Evolutionary conservation across 2,113 vertebrate species (phyloP), one percentile per base, ranked within the genome.

Genomic region (Phylloscopus trochilus): DNA sequence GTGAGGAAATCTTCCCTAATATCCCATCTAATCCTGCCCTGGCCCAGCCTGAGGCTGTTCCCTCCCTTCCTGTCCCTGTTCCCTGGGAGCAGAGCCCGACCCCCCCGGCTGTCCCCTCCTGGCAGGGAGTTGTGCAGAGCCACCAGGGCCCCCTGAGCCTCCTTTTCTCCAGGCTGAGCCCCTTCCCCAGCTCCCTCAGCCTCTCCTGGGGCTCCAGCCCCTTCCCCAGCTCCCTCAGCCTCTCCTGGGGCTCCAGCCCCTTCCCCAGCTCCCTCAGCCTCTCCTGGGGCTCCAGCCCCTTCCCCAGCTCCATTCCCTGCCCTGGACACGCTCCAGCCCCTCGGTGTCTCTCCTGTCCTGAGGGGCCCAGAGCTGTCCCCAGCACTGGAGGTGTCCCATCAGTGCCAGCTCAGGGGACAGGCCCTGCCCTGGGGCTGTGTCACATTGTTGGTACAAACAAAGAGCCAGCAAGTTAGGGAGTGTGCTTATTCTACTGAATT

Each of bases 31-130:
- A 44, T 1, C 13, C 1, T 59, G 5, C 2, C 22, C 27, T 2
- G 20, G 2, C 31, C 1, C 8, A 24, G 0, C 3, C 0, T 49
- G 37, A 19, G 18, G 7, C 22, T 0, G 0, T 33, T 73, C 22
- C 27, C 37, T 51, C 59, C 52, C 4, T 12, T 59, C 37, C 68
- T 52, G 23, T 74, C 60, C 37, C 86, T 52, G 31, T 59, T 37
- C 44, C 68, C 69, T 67, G 52, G 14, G 2, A 66, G 28, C 27
- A 74, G 2, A 81, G 28, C 59, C 37, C 0, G 7, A 41, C 6
- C 5, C 21, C 22, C 31, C 58, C 1, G 0, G 49, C 47, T 70
- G 56, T 39, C 58, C 35, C 9, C 58, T 80, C 51, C 58, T 73
- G 58, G 1, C 75, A 79, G 66, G 62, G 49, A 56, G 3, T 1